Evolutionary conservation across 1,140 invertebrate genomes (phyloP).

Genomic region (Spodoptera litura): DNA sequence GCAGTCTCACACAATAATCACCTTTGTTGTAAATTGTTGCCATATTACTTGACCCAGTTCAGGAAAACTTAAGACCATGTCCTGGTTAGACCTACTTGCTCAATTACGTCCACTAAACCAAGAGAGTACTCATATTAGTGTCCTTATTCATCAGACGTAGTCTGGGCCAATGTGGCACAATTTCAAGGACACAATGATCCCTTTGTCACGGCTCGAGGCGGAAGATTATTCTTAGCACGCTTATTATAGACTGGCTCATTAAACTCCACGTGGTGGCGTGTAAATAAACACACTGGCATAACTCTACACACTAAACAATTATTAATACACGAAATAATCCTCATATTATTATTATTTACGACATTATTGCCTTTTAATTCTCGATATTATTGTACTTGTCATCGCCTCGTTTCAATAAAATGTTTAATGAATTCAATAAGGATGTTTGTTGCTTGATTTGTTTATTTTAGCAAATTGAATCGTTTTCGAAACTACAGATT

Average conservation of each 20-base stretch:
- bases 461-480: background rate
- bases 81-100: too few species aligned
- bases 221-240: slow-evolving; percentile 11
- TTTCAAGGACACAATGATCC: too few species aligned
- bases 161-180: too few species aligned
- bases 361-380: background rate
- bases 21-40: too few species aligned
- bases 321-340: slow-evolving; percentile 5
- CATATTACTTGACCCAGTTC: too few species aligned
- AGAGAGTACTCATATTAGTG: too few species aligned
- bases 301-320: background rate
- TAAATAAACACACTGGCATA: background rate
- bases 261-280: slow-evolving; percentile 6
- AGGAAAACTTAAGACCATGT: too few species aligned
- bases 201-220: background rate
- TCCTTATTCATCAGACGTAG: too few species aligned
- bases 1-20: too few species aligned
- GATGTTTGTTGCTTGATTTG: background rate
- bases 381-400: background rate
- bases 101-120: too few species aligned
- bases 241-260: background rate
- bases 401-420: background rate
- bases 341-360: background rate
- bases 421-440: background rate
- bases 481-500: too few species aligned